Base-by-base conservation (phyloP, 2,888 invertebrate species). In the Invenusta paracnida region DNA sequence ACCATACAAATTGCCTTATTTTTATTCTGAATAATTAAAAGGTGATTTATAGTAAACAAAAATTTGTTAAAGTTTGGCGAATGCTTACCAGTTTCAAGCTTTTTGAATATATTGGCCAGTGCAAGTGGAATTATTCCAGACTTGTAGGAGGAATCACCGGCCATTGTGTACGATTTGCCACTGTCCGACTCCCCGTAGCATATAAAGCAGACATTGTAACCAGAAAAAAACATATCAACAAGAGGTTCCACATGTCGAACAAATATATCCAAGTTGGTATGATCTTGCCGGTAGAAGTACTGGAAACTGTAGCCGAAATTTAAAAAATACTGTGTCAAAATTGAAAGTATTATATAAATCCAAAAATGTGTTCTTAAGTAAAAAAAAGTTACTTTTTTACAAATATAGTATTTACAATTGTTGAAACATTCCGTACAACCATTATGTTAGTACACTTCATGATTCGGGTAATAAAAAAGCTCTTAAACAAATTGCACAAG, bases 151-250 rank as follows among this genome's bases (percentile, higher is more conserved):
- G 89, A 89, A 79, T 90, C 89, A 25, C 90, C 91, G 29, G 89
- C 89, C 66, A 90, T 73, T 0, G 90, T 89, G 88, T 88, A 89
- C 0, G 90, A 88, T 85, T 90, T 91, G n/a, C 90, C 90, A 1
- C 90, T 88, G 0, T 89, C 90, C 86, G 89, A 89, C 87, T 91
- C 90, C 5, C 91, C 91, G 85, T 88, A 88, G 13, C 90, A 88
- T 29, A 91, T 84, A n/a, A 90, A 86, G 85, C 89, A 89, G 1
- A 88, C 88, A 87, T 91, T 91, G 87, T 89, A 90, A 0, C 91
- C 90, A 30, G 90, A 88, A 87, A 90, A 82, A 66, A 88, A 89
- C 79, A 90, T 87, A 81, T 91, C 90, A 30, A 91, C 86, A 82
- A 90, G 87, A 0, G 89, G 88, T 85, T 90, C 89, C 27, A 90